Conservation (phyloP, 2,888 invertebrate genomes). For the Xestobium rufovillosum region DNA sequence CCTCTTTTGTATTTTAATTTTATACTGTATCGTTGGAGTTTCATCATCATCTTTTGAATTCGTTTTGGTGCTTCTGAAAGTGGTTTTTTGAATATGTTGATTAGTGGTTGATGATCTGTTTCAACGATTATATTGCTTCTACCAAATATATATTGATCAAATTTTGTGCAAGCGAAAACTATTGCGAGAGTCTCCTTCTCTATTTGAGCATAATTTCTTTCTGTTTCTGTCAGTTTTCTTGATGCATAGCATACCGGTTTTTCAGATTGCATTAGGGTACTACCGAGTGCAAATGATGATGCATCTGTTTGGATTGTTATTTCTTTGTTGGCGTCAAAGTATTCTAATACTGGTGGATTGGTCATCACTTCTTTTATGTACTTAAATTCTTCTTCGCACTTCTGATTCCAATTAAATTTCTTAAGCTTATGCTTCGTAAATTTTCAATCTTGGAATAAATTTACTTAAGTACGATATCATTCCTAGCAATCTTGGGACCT, state of each 20-base stretch:
- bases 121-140: slow-evolving; percentile 9
- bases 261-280: slow-evolving; percentile 9
- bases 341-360: slow-evolving; percentile 10
- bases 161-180: slow-evolving; percentile 7
- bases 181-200: no score
- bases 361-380: slow-evolving; percentile 8
- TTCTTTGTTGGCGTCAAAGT: slow-evolving; percentile 11
- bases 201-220: no score
- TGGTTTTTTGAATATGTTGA: slow-evolving; percentile 12
- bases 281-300: no score
- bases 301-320: slow-evolving; percentile 6
- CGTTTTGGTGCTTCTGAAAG: no score
- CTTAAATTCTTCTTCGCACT: slow-evolving; percentile 8
- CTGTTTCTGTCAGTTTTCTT: slow-evolving; percentile 8
- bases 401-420: slow-evolving; percentile 10
- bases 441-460: slow-evolving; percentile 13
- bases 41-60: no score
- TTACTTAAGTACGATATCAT: slow-evolving; percentile 13
- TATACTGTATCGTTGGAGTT: no score
- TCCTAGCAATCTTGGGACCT: slow-evolving; percentile 12
- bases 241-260: slow-evolving; percentile 10
- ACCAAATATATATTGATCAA: slow-evolving; percentile 10
- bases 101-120: slow-evolving; percentile 12
- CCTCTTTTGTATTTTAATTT: no score
- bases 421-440: slow-evolving; percentile 9